These are phyloP conservation scores for Ciconia nigra DNA, from an alignment of 2,797 vertebrate genomes.

Conservation along the genomic window DNA sequence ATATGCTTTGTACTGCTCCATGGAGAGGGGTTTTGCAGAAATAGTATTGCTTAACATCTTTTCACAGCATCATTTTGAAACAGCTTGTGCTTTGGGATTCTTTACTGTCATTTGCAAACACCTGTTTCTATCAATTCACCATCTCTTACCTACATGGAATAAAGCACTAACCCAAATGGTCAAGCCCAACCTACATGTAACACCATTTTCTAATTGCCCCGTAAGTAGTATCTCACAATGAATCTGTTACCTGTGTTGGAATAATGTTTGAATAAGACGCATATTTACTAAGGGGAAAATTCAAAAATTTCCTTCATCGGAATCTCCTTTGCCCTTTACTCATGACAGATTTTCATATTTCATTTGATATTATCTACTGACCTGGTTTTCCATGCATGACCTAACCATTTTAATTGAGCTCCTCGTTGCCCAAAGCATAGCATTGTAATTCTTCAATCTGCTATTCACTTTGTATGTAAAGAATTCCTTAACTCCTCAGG, in stretches of 20 bases:
- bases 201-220: not conserved
- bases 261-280: not conserved
- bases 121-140: not conserved
- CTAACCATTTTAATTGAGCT: not conserved
- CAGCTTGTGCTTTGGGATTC: not conserved
- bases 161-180: not conserved
- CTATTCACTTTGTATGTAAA: not conserved
- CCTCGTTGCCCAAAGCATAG: not conserved
- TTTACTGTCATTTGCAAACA: not conserved
- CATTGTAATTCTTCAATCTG: not conserved
- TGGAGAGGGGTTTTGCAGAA: not conserved
- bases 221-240: not conserved
- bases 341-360: not conserved
- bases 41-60: not conserved
- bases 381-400: not conserved
- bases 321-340: not conserved
- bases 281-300: not conserved
- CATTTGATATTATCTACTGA: not conserved
- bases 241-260: not conserved
- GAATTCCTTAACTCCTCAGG: not conserved
- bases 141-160: not conserved
- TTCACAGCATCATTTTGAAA: not conserved
- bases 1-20: not conserved
- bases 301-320: not conserved
- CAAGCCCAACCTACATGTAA: not conserved